Conservation (phyloP, 1,140 invertebrate species). For the Stegodyphus mimosarum region DNA sequence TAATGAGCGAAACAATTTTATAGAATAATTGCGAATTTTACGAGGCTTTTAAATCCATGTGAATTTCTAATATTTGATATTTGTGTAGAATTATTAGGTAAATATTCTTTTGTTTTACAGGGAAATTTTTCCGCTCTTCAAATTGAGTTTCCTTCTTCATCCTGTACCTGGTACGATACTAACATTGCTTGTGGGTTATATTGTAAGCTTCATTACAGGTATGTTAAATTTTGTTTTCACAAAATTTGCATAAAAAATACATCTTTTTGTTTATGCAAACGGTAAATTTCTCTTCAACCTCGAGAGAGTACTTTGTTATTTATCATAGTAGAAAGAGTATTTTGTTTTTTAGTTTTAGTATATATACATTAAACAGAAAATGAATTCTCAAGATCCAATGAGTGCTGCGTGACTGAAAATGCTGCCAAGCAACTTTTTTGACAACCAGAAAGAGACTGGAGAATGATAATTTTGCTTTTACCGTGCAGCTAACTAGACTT, state of each 20-base stretch:
- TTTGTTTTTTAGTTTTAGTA: neutral
- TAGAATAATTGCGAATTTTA: too few species aligned
- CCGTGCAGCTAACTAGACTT: too few species aligned
- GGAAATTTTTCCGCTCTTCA: conserved; percentile 44
- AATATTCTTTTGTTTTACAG: conserved; percentile 4
- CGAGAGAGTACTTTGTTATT: neutral
- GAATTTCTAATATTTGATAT: too few species aligned
- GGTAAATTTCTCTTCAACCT: neutral
- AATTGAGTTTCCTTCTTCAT: conserved; percentile 44
- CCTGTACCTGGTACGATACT: conserved; percentile 48
- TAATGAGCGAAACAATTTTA: too few species aligned
- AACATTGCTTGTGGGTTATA: conserved; percentile 36
- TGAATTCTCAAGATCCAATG: neutral
- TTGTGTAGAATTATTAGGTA: too few species aligned
- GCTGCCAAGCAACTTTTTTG: too few species aligned
- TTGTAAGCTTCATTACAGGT: conserved; percentile 54
- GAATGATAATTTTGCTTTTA: too few species aligned
- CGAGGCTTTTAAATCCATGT: too few species aligned
- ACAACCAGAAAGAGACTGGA: too few species aligned
- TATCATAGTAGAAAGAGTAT: neutral
- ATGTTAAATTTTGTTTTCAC: neutral
- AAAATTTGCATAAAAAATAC: neutral
- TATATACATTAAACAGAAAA: neutral
- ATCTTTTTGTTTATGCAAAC: neutral
- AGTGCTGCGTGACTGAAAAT: too few species aligned